phyloP scores from a whole-genome alignment of 2,888 invertebrate genomes.

The Thymelicus sylvestris region DNA sequence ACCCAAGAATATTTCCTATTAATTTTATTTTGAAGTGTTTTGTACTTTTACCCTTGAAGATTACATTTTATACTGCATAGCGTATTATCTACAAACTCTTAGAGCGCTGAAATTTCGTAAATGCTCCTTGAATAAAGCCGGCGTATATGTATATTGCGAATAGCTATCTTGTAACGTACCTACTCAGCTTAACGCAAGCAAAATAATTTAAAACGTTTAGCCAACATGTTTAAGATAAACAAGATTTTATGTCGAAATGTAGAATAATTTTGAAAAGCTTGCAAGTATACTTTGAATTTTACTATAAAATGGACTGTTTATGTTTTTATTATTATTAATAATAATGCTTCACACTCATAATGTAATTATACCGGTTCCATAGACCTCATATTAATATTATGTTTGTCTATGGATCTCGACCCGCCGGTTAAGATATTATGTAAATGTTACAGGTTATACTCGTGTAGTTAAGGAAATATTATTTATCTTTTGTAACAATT shows the following conservation, averaged over 20 bases:
- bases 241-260: slow-evolving; percentile 2
- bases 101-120: slow-evolving; percentile 17
- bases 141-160: slow-evolving; percentile 8
- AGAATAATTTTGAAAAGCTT: slow-evolving; percentile 4
- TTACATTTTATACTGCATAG: slow-evolving; percentile 10
- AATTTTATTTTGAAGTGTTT: neutral
- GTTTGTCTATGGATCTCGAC: too few species aligned
- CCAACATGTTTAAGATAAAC: slow-evolving; percentile 11
- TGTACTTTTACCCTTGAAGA: neutral
- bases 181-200: slow-evolving; percentile 11
- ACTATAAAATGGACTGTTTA: too few species aligned
- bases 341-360: too few species aligned
- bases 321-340: too few species aligned
- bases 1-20: neutral
- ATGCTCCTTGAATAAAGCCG: slow-evolving; percentile 10
- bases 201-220: slow-evolving; percentile 19
- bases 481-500: too few species aligned
- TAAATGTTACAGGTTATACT: too few species aligned
- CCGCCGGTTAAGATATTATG: too few species aligned
- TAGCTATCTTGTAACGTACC: slow-evolving; percentile 19
- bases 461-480: too few species aligned
- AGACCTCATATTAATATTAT: too few species aligned
- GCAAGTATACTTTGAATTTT: neutral
- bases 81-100: neutral
- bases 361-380: too few species aligned